These are phyloP conservation scores for Brachionus angularis DNA, from an alignment of 1,140 invertebrate genomes.

Conservation along the genomic window DNA sequence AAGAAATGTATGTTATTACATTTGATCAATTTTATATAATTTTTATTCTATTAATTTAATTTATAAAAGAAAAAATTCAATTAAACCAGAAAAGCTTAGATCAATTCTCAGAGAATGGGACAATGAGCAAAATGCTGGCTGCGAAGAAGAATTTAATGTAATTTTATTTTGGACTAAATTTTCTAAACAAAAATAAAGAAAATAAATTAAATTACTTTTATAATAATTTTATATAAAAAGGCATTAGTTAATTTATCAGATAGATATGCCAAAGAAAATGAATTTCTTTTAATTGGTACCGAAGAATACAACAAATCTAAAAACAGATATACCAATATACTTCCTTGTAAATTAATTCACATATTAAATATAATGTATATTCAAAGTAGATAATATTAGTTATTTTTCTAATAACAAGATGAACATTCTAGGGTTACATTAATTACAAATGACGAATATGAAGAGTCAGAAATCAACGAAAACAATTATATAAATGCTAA, in stretches of 20 bases:
- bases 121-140: conserved; percentile 7
- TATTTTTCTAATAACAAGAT: conserved; percentile 14
- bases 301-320: not conserved
- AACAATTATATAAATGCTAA: conserved; percentile 96
- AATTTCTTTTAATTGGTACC: too few species aligned
- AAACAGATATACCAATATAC: not conserved
- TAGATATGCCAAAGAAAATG: too few species aligned
- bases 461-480: conserved; percentile 50
- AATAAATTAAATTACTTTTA: not conserved
- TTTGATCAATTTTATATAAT: not conserved
- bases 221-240: not conserved
- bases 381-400: not conserved
- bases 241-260: too few species aligned
- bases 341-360: not conserved
- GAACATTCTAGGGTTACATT: conserved; percentile 16
- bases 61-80: not conserved
- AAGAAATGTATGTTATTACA: too few species aligned
- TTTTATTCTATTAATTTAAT: not conserved
- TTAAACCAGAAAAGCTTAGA: not conserved
- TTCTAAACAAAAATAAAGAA: not conserved
- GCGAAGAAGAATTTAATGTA: conserved; percentile 11
- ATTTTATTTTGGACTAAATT: not conserved
- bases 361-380: not conserved
- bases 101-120: conserved; percentile 19
- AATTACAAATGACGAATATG: not conserved